Evolutionary conservation across 2,797 vertebrate species (phyloP).

Genomic region (Halcyon leucocephala): DNA sequence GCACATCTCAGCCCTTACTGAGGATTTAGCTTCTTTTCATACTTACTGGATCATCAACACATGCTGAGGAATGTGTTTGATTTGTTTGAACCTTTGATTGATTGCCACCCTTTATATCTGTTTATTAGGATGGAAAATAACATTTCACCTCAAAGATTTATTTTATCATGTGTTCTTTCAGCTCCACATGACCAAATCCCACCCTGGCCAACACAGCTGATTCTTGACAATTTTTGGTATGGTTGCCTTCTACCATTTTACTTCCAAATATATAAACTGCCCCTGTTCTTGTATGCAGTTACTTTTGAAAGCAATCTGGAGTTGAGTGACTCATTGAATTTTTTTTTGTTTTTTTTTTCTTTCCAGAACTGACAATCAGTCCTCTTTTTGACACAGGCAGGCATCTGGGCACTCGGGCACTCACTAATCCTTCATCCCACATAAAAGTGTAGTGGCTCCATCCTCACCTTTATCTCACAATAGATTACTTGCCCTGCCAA

Average conservation of each 20-base stretch:
- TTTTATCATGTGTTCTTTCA: slow-evolving; percentile 23
- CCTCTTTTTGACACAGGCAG: background rate
- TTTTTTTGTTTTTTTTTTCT: background rate
- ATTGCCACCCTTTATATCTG: background rate
- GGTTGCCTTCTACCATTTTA: background rate
- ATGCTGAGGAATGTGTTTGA: background rate
- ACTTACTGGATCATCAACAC: background rate
- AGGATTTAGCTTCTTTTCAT: background rate
- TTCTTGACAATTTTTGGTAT: slow-evolving; percentile 17
- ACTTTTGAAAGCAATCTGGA: slow-evolving; percentile 25
- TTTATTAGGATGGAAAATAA: slow-evolving; percentile 35
- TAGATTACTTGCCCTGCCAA: background rate
- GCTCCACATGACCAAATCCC: slow-evolving; percentile 10
- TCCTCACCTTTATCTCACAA: background rate
- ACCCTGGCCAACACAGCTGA: background rate
- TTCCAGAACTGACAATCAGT: background rate
- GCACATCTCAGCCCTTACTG: background rate
- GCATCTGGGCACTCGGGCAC: background rate
- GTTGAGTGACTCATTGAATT: background rate
- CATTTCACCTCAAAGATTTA: slow-evolving; percentile 28
- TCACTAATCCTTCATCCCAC: background rate
- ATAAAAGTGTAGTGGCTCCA: background rate
- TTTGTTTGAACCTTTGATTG: slow-evolving; percentile 14
- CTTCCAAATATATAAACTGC: background rate
- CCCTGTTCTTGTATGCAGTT: background rate